phyloP scores from a whole-genome alignment of 2,888 invertebrate genomes.

The Phengaris arion region DNA sequence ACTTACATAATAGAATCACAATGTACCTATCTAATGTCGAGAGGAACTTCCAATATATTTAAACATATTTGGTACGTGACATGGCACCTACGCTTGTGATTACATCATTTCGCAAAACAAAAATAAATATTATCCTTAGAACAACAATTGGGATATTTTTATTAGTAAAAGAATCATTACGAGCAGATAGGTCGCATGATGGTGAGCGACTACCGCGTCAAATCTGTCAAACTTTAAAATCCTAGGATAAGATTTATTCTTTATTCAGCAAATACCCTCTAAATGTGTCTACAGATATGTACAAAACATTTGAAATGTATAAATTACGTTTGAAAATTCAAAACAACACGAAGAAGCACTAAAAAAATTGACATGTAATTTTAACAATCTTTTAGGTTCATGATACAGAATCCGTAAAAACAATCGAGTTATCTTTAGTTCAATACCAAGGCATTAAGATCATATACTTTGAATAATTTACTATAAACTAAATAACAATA shows the following conservation, averaged over 20 bases:
- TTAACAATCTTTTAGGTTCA: neutral
- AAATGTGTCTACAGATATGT: neutral
- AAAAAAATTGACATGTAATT: neutral
- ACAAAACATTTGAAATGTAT: neutral
- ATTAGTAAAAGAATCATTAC: neutral
- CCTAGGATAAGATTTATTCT: neutral
- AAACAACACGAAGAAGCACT: neutral
- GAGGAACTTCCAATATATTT: conserved; percentile 54
- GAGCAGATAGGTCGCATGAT: neutral
- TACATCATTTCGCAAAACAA: conserved; percentile 21
- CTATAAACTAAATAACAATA: conserved; percentile 16
- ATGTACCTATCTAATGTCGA: conserved; percentile 55
- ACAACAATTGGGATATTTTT: too few relatives aligned
- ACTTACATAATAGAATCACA: conserved; percentile 61
- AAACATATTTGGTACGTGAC: conserved; percentile 39
- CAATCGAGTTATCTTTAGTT: neutral
- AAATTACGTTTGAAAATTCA: neutral
- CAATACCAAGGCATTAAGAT: neutral
- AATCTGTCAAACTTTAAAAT: neutral
- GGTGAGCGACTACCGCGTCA: neutral
- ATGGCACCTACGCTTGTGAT: conserved; percentile 35
- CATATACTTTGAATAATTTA: neutral
- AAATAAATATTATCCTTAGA: neutral
- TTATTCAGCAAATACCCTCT: neutral
- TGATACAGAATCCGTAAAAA: neutral